Evolutionary conservation across 2,113 vertebrate genomes (phyloP).

Genomic region (Vombatus ursinus): DNA sequence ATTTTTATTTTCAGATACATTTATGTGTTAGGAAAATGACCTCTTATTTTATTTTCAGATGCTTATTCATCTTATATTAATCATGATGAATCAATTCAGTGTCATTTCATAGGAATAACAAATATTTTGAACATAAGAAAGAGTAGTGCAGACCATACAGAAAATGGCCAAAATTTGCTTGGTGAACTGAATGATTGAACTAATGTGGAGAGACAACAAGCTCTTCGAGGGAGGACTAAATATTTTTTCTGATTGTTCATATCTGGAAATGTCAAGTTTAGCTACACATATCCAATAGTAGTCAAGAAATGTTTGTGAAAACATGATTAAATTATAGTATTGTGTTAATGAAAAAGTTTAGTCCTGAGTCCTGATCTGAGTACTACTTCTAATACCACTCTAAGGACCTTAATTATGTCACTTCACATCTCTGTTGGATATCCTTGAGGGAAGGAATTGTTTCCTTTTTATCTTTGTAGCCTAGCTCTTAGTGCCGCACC

Average conservation of each 20-base stretch:
- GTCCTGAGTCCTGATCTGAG: background rate
- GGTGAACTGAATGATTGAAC: background rate
- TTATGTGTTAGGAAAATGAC: background rate
- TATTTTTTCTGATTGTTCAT: background rate
- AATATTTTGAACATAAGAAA: background rate
- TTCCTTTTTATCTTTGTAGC: background rate
- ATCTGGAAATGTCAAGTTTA: background rate
- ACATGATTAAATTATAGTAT: background rate
- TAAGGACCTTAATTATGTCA: background rate
- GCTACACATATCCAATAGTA: background rate
- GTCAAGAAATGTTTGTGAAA: background rate
- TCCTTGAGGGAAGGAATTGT: background rate
- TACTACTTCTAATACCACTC: background rate
- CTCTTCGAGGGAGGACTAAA: background rate
- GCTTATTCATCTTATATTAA: background rate
- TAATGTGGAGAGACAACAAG: background rate
- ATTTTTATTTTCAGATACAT: background rate
- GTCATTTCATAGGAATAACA: background rate
- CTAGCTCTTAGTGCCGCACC: background rate
- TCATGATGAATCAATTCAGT: background rate
- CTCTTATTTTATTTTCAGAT: background rate
- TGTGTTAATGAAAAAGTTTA: background rate
- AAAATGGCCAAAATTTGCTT: background rate
- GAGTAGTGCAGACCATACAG: background rate
- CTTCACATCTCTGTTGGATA: background rate